Evolutionary conservation across 1,140 invertebrate species (phyloP), one percentile per base, ranked within the genome.

Genomic region (Tetragnatha versicolor): DNA sequence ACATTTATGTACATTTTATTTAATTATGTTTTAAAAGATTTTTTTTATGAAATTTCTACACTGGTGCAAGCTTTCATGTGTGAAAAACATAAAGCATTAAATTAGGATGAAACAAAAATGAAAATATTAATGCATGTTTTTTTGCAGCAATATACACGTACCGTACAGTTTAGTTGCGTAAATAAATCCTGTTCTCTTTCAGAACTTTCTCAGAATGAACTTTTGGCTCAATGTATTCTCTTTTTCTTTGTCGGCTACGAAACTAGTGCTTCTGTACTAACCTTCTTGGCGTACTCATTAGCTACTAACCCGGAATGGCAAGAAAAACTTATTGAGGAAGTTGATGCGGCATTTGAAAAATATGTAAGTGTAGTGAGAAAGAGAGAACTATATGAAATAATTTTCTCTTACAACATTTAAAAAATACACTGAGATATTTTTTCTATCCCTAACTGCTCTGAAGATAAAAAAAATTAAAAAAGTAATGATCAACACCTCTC

Each of bases 141-240:
- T 17, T 9, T 9, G 17, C 17, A 17, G 7, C 17, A 42, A 42
- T 42, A 9, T 9, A 42, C 7, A 42, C 7, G 7, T 42, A 17
- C 7, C 17, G 39, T 42, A 42, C 25, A 4, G 17, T 20, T 51
- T 17, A 20, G 1, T 51, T 27, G 33, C 33, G 20, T 60, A 60
- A 60, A 31, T 60, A 29, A 31, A 60, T 17, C n/a, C n/a, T n/a
- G n/a, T 20, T 17, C 17, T 60, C 14, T 27, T 80, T n/a, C 29
- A 65, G 69, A 33, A 9, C 25, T 79, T 17, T 69, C 79, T 4
- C 61, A 82, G 9, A 76, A 72, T 58, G 84, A 85, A 65, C 81
- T 89, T 22, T 86, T 83, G 35, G 78, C 76, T 1, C 83, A 84
- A 73, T 80, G 77, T 6, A 22, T 84, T 10, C 31, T 82, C 9